Evolutionary conservation across 1,140 invertebrate genomes (phyloP), one percentile per base, ranked within the genome.

Genomic region (Pseudomyrmex sp.): DNA sequence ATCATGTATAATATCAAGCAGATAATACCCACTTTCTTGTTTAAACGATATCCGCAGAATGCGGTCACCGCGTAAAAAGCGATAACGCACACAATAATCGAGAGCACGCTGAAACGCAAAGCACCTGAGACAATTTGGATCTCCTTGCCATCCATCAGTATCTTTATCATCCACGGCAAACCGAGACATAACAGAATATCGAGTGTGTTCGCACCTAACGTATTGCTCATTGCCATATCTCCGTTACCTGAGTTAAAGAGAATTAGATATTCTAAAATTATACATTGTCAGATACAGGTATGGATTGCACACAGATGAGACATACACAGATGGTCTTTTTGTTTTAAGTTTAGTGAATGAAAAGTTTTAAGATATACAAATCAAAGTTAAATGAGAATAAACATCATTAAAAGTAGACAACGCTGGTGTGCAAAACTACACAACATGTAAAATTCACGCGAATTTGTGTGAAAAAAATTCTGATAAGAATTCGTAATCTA

Each of bases 161-260:
- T 96, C 87, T 96, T 97, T 61, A 98, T 96, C 4, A 97, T 95
- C 98, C 97, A 98, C 0, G 97, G 97, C 13, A 98, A 89, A 2
- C 97, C 97, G 12, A 98, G 93, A n/a, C 97, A 98, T n/a, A 98
- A 94, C 0, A 98, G 91, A 72, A 98, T 98, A 77, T 98, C 97
- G 89, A 98, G 94, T 0, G 97, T 97, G 88, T 98, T 98, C 0
- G 97, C 97, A 0, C 97, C 97, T 7, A 98, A 91, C 0, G 97
- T 96, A 88, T 98, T 98, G 8, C 97, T 97, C 61, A 98, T 97
- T 0, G 97, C 97, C 95, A 98, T 98, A 46, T 97, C 96, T 18
- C 96, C 97, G 89, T 97, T 96, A 86, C 97, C 97, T 98, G 92
- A 0, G 95, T 0, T 2, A 7, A 46, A 18, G 5, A 8, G 72